A percentile compares a stretch with the other conserved stretches of the same genome.
Evolutionary conservation across 2,797 vertebrate species (phyloP).

Genomic region (Intellagama lesueurii): DNA sequence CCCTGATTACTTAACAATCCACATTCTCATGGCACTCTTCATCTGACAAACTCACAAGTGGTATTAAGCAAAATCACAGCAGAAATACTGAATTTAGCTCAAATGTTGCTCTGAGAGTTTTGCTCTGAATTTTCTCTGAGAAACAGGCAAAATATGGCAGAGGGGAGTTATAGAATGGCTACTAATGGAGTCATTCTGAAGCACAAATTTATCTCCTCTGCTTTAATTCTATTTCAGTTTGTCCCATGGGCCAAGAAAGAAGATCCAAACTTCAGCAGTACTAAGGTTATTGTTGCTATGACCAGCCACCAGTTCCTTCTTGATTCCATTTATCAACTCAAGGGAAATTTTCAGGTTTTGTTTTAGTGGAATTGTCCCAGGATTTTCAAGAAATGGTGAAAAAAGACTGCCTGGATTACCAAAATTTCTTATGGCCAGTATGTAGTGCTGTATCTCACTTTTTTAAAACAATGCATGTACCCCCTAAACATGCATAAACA

Average conservation of each 20-base stretch:
- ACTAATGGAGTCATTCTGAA: neutral
- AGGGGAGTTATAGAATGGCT: neutral
- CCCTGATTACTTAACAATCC: neutral
- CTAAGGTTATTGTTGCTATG: neutral
- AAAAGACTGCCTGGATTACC: too few species aligned
- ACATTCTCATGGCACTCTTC: constrained; percentile 14
- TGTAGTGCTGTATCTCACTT: too few species aligned
- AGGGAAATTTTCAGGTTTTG: neutral
- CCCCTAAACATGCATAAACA: too few species aligned
- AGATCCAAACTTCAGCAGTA: neutral
- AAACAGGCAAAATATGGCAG: neutral
- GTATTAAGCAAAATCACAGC: neutral
- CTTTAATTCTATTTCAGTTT: neutral
- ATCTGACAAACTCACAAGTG: constrained; percentile 4
- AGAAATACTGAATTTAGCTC: neutral
- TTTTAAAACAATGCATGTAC: too few species aligned
- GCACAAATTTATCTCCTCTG: neutral
- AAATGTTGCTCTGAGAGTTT: too few species aligned
- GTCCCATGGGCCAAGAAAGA: neutral
- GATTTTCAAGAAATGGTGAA: neutral
- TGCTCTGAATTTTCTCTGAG: neutral
- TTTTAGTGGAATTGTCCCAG: neutral
- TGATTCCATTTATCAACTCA: neutral
- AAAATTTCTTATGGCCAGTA: neutral
- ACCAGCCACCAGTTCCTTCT: neutral